Percentiles rank a stretch among this genome's conserved stretches.
phyloP scores from a whole-genome alignment of 1,140 invertebrate genomes.

The Bilobella aurantiaca region DNA sequence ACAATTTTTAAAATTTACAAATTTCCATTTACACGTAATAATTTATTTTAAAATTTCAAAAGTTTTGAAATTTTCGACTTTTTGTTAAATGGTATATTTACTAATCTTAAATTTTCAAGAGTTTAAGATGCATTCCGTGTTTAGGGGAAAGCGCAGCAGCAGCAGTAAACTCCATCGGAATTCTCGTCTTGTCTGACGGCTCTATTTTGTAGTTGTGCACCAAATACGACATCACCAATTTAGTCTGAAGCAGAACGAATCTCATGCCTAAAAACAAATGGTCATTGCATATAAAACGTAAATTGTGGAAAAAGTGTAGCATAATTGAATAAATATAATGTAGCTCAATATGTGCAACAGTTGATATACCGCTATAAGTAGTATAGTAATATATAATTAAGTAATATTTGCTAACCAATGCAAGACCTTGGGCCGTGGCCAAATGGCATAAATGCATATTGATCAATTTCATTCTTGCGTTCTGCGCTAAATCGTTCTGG shows the following conservation, averaged over 20 bases:
- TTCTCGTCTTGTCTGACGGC: constrained; percentile 17
- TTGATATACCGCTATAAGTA: no score
- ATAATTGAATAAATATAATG: constrained; percentile 8
- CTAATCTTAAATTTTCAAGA: constrained; percentile 29
- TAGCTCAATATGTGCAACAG: not conserved
- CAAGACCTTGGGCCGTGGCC: constrained; percentile 49
- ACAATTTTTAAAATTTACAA: no score
- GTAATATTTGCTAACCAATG: constrained; percentile 17
- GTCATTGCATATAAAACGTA: no score
- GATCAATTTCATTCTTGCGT: constrained; percentile 38
- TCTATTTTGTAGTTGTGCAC: constrained; percentile 16
- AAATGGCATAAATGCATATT: constrained; percentile 48
- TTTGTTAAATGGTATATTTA: no score
- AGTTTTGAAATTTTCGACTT: no score
- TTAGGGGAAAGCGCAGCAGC: not conserved
- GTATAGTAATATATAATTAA: no score
- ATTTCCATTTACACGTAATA: no score
- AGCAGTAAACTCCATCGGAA: constrained; percentile 15
- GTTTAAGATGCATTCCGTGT: constrained; percentile 13
- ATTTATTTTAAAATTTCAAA: no score
- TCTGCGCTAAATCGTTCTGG: constrained; percentile 45
- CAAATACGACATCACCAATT: constrained; percentile 6
- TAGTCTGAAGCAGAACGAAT: constrained; percentile 18
- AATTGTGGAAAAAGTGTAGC: no score
- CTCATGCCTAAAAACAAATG: constrained; percentile 18